Base-by-base conservation (phyloP, 2,888 invertebrate species). In the Clistopyga incitator region DNA sequence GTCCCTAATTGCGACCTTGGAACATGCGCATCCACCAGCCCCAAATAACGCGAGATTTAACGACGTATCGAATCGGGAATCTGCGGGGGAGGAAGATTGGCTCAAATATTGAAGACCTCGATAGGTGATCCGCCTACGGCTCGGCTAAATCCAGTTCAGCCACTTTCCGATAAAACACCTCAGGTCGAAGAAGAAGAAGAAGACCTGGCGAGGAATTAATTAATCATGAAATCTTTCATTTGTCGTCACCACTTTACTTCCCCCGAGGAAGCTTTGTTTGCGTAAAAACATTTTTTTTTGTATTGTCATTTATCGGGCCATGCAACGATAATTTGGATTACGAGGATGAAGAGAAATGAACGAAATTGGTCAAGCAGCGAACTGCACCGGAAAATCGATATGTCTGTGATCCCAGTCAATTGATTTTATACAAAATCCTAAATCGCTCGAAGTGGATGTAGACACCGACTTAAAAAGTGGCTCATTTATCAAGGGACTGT, bases 81-180 rank as follows among this genome's bases (percentile, higher is more conserved):
- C 64, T 11, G 45, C 23, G 45, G 59, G 59, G 47, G 23, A 23
- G 45, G 50, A 72, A 77, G 38, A 77, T 72, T 52, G 50, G 56
- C 52, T 72, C 50, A 47, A 77, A 71, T 77, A 59, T 70, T 76
- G 81, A 18, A 70, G 50, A 77, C 47, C 15, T 65, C 56, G 18
- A 71, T 45, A 50, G 23, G 20, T 23, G 25, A 23, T 18, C 47
- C 25, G 50, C 13, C 65, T 10, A 38, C 64, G 52, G 34, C 29
- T 50, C 38, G 75, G 54, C 70, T 71, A 29, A 71, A 70, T 70
- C 59, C 54, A 64, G 64, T 1, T 38, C 42, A 45, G 42, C 59
- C 34, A 29, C 29, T 68, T 23, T 42, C 42, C 47, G 45, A 79
- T 72, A 61, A 42, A 72, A 67, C 72, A 18, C 15, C 25, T 8